phyloP scores from a whole-genome alignment of 2,888 invertebrate species.

The Tenthredo amoena region DNA sequence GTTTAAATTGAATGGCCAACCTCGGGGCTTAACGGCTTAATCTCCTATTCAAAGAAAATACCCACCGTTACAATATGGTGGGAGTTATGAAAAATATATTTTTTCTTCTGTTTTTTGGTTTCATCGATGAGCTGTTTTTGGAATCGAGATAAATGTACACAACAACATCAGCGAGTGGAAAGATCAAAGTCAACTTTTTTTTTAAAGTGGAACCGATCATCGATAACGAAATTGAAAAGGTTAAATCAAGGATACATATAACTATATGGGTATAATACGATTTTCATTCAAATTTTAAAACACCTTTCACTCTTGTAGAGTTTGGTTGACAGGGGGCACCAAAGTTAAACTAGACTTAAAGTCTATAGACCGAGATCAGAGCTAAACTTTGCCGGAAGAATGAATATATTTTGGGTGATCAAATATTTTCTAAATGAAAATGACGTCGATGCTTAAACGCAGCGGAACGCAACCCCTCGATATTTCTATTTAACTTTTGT shows the following conservation, averaged over 20 bases:
- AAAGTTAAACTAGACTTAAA: constrained; percentile 7
- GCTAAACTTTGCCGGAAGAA: constrained; percentile 28
- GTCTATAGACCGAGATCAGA: constrained; percentile 33
- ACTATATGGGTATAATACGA: not conserved
- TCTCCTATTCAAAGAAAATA: constrained; percentile 51
- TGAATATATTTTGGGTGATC: not conserved
- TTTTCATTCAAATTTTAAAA: constrained; percentile 33
- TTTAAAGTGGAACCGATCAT: not conserved
- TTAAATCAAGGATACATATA: constrained; percentile 20
- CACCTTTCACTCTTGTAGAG: constrained; percentile 30
- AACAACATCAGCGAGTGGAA: not conserved
- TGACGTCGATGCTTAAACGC: not conserved
- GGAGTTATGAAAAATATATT: constrained; percentile 31
- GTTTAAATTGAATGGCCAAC: constrained; percentile 53
- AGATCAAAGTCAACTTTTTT: not conserved
- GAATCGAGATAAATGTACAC: not conserved
- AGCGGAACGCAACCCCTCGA: not conserved
- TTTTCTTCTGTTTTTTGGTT: not conserved
- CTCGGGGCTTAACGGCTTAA: constrained; percentile 50
- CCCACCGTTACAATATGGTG: constrained; percentile 39
- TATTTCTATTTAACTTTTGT: not conserved
- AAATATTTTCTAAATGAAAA: constrained; percentile 2
- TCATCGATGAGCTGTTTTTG: not conserved
- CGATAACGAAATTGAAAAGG: not conserved
- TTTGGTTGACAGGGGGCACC: not conserved